Percentiles rank a stretch among this genome's conserved stretches.
phyloP scores from a whole-genome alignment of 2,113 vertebrate species.

The Pavo muticus region DNA sequence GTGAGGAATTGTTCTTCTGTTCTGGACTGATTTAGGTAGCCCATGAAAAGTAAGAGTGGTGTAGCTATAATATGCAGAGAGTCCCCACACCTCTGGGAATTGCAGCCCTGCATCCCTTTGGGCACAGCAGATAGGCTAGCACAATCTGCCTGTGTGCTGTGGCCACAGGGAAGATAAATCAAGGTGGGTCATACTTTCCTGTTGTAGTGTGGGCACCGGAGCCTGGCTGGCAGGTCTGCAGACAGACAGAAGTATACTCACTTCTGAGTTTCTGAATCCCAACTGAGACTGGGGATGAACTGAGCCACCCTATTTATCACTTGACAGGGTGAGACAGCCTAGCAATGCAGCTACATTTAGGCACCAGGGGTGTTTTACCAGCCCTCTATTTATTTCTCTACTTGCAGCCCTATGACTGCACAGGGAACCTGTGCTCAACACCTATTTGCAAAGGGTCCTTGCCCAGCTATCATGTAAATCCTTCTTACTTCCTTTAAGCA shows the following conservation, averaged over 20 bases:
- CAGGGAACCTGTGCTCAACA: accelerated
- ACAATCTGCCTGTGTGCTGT: accelerated
- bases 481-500: neutral
- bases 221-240: neutral
- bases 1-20: neutral
- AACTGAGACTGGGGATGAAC: neutral
- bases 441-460: neutral
- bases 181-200: neutral
- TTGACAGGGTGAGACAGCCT: neutral
- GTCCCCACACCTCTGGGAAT: neutral
- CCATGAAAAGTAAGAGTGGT: neutral
- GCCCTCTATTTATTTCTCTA: neutral
- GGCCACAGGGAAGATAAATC: neutral
- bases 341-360: neutral
- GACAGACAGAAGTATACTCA: neutral
- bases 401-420: neutral
- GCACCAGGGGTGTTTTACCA: neutral
- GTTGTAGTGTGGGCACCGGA: neutral
- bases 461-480: neutral
- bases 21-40: neutral
- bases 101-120: accelerated
- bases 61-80: neutral
- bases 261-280: neutral
- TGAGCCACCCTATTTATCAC: neutral
- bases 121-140: neutral